A percentile compares a stretch with the other conserved stretches of the same genome.
These are phyloP conservation scores for Hydrochoerus hydrochaeris DNA, from an alignment of 2,113 vertebrate species.

Conservation along the genomic window DNA sequence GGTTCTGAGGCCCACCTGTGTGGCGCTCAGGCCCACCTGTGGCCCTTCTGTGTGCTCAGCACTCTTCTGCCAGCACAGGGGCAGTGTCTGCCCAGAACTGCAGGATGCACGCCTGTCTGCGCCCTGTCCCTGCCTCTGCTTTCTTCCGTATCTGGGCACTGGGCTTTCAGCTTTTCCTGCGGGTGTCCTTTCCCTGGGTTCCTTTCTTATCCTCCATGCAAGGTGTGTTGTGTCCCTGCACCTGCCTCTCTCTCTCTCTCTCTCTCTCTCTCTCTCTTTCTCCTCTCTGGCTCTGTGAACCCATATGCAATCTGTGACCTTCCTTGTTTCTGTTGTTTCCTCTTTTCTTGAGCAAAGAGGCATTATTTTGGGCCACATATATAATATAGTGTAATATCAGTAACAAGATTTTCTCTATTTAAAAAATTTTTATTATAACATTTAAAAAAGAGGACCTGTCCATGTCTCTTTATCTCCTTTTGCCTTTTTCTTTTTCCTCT, in stretches of 20 bases:
- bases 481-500: neutral
- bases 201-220: neutral
- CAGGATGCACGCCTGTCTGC: rapidly evolving
- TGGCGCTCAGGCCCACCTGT: neutral
- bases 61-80: rapidly evolving
- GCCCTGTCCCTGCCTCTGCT: neutral
- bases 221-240: neutral
- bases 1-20: rapidly evolving
- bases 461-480: neutral
- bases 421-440: neutral
- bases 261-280: too few relatives aligned
- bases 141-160: rapidly evolving
- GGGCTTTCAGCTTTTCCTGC: too few relatives aligned
- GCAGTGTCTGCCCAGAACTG: rapidly evolving
- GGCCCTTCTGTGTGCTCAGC: rapidly evolving
- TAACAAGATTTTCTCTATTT: neutral
- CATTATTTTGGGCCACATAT: neutral
- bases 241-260: neutral
- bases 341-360: neutral
- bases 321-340: neutral
- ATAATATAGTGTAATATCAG: neutral
- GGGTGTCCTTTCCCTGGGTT: neutral
- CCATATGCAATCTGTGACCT: neutral
- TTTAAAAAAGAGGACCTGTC: neutral
- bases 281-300: neutral